Evolutionary conservation across 2,797 vertebrate genomes (phyloP), one percentile per base, ranked within the genome.

Genomic region (Pangasius larnaudii): DNA sequence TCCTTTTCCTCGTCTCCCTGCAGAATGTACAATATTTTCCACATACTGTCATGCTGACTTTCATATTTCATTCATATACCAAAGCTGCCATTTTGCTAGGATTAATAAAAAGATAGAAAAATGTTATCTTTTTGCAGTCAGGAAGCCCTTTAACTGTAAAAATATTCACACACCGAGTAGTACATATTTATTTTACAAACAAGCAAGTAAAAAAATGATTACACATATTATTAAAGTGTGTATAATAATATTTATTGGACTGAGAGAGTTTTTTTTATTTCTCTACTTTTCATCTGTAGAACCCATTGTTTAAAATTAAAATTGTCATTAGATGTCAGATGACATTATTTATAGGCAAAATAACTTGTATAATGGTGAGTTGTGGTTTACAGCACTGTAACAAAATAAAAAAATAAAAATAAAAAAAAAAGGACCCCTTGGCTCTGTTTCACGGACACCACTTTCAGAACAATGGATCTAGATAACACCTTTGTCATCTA

Each of bases 1-100:
- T 99, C 97, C 77, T 19, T 95, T 79, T 98, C 96, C 93, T 98
- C 98, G 8, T 98, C 97, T 51, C 95, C 96, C 98, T 98, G 89
- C 81, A 74, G 33, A 13, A 90, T 9, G 74, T 27, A 79, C 3
- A 85, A 33, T 0, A 42, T 49, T 22, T 65, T 11, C 3, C 75
- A 85, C 7, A 46, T n/a, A 16, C 6, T 2, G 19, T 63, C 19
- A 39, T 42, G 78, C 30, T 24, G 19, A 42, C 24, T 42, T 24
- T 42, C 2, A 14, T 24, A 46, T 2, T 5, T 53, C 14, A 78
- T 53, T 78, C 16, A 30, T 18, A 30, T 51, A 51, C n/a, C 16
- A 51, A 30, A 77, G 6, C 6, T 72, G 69, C 18, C 36, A 18
- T 24, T 10, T 42, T 72, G 19, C 36, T 72, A 36, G 19, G 2